Base-by-base conservation (phyloP, 2,113 vertebrate genomes). In the Saguinus midas region DNA sequence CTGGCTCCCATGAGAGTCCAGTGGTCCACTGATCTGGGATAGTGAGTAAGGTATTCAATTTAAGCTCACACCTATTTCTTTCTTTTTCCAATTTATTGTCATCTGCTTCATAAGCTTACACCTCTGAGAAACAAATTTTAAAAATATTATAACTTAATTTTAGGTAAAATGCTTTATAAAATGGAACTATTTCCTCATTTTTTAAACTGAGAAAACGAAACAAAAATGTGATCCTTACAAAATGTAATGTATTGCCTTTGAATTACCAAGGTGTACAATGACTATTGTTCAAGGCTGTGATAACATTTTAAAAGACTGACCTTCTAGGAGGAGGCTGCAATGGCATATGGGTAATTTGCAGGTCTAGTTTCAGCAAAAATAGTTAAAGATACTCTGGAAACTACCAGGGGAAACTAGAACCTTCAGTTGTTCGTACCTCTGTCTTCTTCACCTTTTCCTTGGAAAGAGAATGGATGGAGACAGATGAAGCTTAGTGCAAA, bases 71-170 rank as follows among this genome's bases (percentile, higher is more conserved):
- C 2, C 27, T 61, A 29, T 64, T 64, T 64, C 61, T 64, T 64
- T 61, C 27, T 27, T 61, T 32, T 14, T 27, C 61, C 27, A 64
- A 14, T 64, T 13, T 64, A 32, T 64, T 32, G 61, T 64, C 12
- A 64, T 64, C 27, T 64, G 61, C 61, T 64, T 64, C 61, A 64
- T 64, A 64, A 92, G 70, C 2, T 80, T 25, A 43, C 0, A 8
- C 3, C 27, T 55, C 82, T 58, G 68, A 66, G 85, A 87, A 90
- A 80, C 23, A 91, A 20, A 75, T 37, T 68, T 79, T 48, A 17
- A 89, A 95, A 93, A 37, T 23, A 70, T 58, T 18, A 21, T 43
- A 72, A 72, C 21, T 73, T 75, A 89, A 91, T 82, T 90, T 97
- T 78, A 45, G 92, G 87, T 76, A 80, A 76, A 83, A 85, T 25